Evolutionary conservation across 2,888 invertebrate species (phyloP), one percentile per base, ranked within the genome.

Genomic region (Junonia oenone): DNA sequence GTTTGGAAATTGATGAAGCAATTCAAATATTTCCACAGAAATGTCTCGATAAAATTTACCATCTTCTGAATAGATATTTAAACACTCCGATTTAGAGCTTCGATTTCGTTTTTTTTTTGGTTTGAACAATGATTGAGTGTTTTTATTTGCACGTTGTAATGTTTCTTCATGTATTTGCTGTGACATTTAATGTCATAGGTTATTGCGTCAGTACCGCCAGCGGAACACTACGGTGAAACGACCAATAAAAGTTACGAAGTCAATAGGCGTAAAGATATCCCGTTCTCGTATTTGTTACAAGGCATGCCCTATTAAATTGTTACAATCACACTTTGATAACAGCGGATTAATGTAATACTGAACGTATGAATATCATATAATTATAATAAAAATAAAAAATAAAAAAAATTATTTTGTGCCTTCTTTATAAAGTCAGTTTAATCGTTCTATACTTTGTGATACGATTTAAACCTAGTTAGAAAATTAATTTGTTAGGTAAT

Each of bases 261-360:
- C 67, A 76, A 74, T 71, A 71, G 67, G 68, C 73, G 69, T 76
- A 69, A 73, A 77, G 69, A 76, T 76, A 76, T 74, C 70, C 63
- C 63, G 63, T 55, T 56, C 55, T 50, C 58, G 57, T 63, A 64
- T 65, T 63, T 63, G 63, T 67, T 62, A 56, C 55, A 62, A 59
- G 55, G 52, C 54, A 66, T 63, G 59, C 60, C 55, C 61, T 63
- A 63, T 62, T 49, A 59, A 56, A 56, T 45, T 51, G 29, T 43
- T 37, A 58, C 37, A 47, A 40, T 33, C 29, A 33, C 37, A 22
- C 19, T 50, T 31, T 50, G 55, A 52, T 55, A 58, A 55, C 55
- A 33, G 13, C 29, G 11, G 2, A 29, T 29, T 8, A 8, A 29
- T 8, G 11, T 29, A 11, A 29, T 29, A 8, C 29, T 29, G n/a